Evolutionary conservation across 2,797 vertebrate genomes (phyloP).

Genomic region (Girardinus metallicus): DNA sequence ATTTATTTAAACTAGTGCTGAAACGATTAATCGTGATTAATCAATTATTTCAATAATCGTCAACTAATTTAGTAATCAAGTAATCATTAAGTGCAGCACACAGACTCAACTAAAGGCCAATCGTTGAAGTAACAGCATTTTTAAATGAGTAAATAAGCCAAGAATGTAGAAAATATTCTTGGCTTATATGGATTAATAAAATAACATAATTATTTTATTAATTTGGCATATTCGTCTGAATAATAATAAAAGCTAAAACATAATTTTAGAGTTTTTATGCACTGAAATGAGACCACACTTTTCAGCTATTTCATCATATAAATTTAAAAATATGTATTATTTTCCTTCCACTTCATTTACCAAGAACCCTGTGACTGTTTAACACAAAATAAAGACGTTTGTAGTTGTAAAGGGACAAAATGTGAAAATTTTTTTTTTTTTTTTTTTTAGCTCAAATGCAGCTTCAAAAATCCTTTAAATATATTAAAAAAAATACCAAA

Average conservation of each 20-base stretch:
- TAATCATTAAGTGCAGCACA: too few relatives aligned
- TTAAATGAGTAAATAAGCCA: too few relatives aligned
- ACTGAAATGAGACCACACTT: not conserved
- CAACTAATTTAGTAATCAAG: too few relatives aligned
- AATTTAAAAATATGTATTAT: not conserved
- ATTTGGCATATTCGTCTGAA: not conserved
- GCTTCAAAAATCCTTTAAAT: not conserved
- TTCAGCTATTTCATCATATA: not conserved
- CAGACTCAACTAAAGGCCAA: too few relatives aligned
- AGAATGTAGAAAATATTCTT: too few relatives aligned
- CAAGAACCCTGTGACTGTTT: not conserved
- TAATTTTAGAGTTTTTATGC: not conserved
- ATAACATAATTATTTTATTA: too few relatives aligned
- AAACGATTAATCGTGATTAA: too few relatives aligned
- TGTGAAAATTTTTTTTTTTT: not conserved
- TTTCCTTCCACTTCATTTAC: not conserved
- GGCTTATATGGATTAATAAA: too few relatives aligned
- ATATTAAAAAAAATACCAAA: not conserved
- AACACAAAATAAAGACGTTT: not conserved
- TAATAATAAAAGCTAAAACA: not conserved
- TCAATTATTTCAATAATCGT: too few relatives aligned
- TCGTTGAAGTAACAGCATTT: too few relatives aligned
- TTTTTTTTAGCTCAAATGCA: not conserved
- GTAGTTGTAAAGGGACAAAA: not conserved
- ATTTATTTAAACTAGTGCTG: not conserved